A percentile compares a stretch with the other conserved stretches of the same genome.
Conservation (phyloP, 2,888 invertebrate species). For the Prosapia bicincta region DNA sequence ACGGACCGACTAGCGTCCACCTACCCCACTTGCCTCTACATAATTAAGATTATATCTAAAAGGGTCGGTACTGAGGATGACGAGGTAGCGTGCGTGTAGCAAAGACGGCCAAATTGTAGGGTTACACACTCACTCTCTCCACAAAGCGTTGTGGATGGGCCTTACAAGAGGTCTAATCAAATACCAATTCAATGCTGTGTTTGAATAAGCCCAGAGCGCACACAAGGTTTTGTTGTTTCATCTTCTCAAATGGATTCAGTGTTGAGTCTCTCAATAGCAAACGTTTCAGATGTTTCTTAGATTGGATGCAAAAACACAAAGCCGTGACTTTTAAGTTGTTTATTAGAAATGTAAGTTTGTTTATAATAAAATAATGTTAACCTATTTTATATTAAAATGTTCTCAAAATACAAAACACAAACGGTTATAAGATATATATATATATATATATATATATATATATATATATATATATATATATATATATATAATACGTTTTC, state of each 20-base stretch:
- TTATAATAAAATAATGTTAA: too few species aligned
- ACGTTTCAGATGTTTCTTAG: background rate
- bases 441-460: too few species aligned
- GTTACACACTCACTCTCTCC: background rate
- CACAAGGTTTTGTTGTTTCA: background rate
- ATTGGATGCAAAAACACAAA: too few species aligned
- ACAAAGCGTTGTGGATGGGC: background rate
- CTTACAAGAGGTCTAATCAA: background rate
- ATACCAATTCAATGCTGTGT: background rate
- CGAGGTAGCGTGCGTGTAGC: background rate
- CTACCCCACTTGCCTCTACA: background rate
- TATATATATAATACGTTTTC: too few species aligned
- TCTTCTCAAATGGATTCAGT: background rate
- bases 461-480: too few species aligned
- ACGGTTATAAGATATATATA: too few species aligned
- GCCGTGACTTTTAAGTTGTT: too few species aligned
- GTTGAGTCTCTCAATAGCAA: background rate
- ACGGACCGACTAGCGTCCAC: background rate
- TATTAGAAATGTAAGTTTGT: too few species aligned
- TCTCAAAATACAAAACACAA: too few species aligned
- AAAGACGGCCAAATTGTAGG: background rate
- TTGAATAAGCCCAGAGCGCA: background rate
- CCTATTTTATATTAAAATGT: too few species aligned
- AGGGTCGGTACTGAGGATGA: background rate
- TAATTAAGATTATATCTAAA: slow-evolving; percentile 2